A percentile compares a stretch with the other conserved stretches of the same genome.
Conservation (phyloP, 2,797 vertebrate species). For the Melanotaenia nigrans region DNA sequence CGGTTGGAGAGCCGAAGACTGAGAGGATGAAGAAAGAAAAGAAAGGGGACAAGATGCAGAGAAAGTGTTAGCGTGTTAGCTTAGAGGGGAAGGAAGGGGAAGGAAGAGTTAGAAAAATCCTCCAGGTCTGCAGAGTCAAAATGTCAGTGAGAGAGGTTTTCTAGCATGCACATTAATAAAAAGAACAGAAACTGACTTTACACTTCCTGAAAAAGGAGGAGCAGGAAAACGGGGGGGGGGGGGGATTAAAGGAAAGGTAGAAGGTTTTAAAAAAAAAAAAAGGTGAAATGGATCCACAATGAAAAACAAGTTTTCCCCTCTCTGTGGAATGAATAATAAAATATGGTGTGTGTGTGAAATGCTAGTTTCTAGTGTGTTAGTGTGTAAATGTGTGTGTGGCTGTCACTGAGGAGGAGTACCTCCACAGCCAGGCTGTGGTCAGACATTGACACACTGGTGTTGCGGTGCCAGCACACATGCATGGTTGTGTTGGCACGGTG, state of each 20-base stretch:
- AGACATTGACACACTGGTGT: slow-evolving; percentile 95
- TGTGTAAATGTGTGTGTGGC: not conserved
- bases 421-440: slow-evolving; percentile 94
- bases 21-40: slow-evolving; percentile 47
- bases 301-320: not conserved
- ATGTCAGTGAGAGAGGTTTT: slow-evolving; percentile 31
- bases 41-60: slow-evolving; percentile 25
- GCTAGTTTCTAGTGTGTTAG: not conserved
- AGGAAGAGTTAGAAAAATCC: slow-evolving; percentile 36
- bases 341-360: not conserved
- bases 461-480: slow-evolving; percentile 98
- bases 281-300: not conserved
- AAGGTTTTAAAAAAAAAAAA: slow-evolving; percentile 16
- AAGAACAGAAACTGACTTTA: not conserved
- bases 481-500: slow-evolving; percentile 93
- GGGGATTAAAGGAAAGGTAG: not conserved
- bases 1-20: slow-evolving; percentile 87
- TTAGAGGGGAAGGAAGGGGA: not conserved
- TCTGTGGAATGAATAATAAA: slow-evolving; percentile 3
- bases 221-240: not conserved
- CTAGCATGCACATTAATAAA: slow-evolving; percentile 20
- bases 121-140: slow-evolving; percentile 54
- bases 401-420: slow-evolving; percentile 80
- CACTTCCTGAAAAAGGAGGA: not conserved
- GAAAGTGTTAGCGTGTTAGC: slow-evolving; percentile 67